phyloP scores from a whole-genome alignment of 2,113 vertebrate genomes.

The Melanotaenia duboulayi region DNA sequence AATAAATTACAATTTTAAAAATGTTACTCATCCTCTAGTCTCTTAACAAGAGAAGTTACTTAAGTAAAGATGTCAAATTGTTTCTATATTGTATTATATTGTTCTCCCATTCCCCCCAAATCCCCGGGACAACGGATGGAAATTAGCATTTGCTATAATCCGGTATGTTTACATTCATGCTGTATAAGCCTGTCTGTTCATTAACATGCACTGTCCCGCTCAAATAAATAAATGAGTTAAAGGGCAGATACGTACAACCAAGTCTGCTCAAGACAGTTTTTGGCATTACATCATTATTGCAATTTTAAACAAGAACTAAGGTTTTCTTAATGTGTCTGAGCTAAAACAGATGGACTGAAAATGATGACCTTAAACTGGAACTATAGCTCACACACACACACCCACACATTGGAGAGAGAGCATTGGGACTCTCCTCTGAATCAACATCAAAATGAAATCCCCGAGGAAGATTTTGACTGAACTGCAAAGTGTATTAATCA shows the following conservation, averaged over 20 bases:
- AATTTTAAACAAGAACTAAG: conserved; percentile 28
- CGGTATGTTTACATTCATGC: too few species aligned
- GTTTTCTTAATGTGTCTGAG: conserved; percentile 8
- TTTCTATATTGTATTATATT: too few species aligned
- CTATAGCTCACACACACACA: not conserved
- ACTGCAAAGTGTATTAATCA: conserved; percentile 30
- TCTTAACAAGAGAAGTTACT: conserved; percentile 27
- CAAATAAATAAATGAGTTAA: too few species aligned
- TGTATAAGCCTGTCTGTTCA: too few species aligned
- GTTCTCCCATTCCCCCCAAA: too few species aligned
- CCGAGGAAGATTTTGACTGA: conserved; percentile 9
- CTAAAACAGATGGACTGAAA: not conserved
- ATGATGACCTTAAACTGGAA: conserved; percentile 2
- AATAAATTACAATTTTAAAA: conserved; percentile 15
- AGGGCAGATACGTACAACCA: conserved; percentile 11
- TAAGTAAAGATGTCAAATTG: conserved; percentile 17
- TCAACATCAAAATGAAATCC: conserved; percentile 10
- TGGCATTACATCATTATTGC: conserved; percentile 39
- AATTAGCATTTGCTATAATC: too few species aligned
- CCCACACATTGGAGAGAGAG: not conserved
- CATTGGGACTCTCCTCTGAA: conserved; percentile 16
- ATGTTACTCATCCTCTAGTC: conserved; percentile 9
- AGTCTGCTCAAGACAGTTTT: conserved; percentile 2
- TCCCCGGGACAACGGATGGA: too few species aligned
- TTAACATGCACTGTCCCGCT: too few species aligned